phyloP scores from a whole-genome alignment of 2,113 vertebrate genomes.

The Aplodontia rufa region DNA sequence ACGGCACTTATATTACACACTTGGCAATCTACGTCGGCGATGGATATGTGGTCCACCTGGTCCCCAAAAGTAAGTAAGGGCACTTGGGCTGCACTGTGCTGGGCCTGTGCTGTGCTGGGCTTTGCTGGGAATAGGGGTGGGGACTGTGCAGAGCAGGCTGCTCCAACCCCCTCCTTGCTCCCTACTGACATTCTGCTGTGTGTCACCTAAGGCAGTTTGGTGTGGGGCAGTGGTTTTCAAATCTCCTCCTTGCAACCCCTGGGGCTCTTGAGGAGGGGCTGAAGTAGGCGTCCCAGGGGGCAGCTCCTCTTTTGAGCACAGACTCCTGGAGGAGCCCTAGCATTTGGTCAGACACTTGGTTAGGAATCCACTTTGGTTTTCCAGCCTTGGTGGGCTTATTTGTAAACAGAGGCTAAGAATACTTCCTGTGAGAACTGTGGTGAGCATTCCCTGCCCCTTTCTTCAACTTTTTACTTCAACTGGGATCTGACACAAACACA shows the following conservation, averaged over 20 bases:
- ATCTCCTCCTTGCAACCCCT: neutral
- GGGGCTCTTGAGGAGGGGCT: neutral
- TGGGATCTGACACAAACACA: neutral
- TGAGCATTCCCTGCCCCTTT: neutral
- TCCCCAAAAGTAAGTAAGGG: constrained; percentile 79
- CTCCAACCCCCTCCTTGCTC: neutral
- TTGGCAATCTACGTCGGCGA: constrained; percentile 92
- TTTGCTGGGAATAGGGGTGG: neutral
- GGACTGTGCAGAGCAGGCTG: neutral
- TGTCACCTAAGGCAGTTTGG: neutral
- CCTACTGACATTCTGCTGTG: too few species aligned
- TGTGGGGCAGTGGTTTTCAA: neutral
- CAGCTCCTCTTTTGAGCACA: neutral
- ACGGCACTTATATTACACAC: constrained; percentile 87
- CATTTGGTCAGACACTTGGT: neutral
- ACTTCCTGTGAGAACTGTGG: neutral
- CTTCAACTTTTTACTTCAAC: neutral
- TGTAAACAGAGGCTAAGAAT: neutral
- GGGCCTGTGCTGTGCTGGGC: too few species aligned
- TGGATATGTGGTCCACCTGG: constrained; percentile 87
- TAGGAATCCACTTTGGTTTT: neutral
- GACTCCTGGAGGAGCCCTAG: neutral
- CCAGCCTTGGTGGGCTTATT: neutral
- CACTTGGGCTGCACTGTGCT: too few species aligned
- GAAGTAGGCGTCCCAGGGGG: neutral